Base-by-base conservation (phyloP, 2,888 invertebrate genomes). In the Philhelius pedissequus region DNA sequence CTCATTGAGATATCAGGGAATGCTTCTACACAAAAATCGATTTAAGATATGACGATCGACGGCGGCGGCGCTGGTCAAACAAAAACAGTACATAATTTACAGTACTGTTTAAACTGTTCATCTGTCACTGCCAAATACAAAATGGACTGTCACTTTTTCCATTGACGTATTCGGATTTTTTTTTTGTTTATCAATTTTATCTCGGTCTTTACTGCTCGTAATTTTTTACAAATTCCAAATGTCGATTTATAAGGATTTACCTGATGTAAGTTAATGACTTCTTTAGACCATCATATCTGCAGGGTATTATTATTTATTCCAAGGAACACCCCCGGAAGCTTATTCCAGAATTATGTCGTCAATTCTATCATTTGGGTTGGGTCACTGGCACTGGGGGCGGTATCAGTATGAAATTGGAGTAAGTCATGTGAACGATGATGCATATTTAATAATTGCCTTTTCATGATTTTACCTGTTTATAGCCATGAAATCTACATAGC, bases 371-470 rank as follows among this genome's bases (percentile, higher is more conserved):
- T 87, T 92, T 98, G 62, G 98, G 98, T 89, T 99, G 99, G 99
- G 98, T 98, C 0, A 97, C 97, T 4, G 99, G 99, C 6, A 99
- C 99, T 25, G 99, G 99, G 15, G 99, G 99, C 56, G 97, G 97
- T 56, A 97, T 99, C 86, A 97, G 97, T 87, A 98, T 98, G 45
- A 97, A 96, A 91, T 92, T 94, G 86, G 95, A 95, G 97, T 96
- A 92, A 91, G 92, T 89, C 15, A 52, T 56, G 18, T 40, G 13
- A 43, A 77, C 18, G 4, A 50, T 22, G 2, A 7, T 9, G 11
- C n/a, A n/a, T n/a, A n/a, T 45, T 45, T 18, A 25, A 30, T 6
- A 2, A 7, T 58, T 43, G 13, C 7, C 20, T n/a, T 22, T 20
- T 27, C 25, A n/a, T n/a, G n/a, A n/a, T n/a, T 38, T 43, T 6